Evolutionary conservation across 2,113 vertebrate species (phyloP).

Genomic region (Marcusenius ussheri): DNA sequence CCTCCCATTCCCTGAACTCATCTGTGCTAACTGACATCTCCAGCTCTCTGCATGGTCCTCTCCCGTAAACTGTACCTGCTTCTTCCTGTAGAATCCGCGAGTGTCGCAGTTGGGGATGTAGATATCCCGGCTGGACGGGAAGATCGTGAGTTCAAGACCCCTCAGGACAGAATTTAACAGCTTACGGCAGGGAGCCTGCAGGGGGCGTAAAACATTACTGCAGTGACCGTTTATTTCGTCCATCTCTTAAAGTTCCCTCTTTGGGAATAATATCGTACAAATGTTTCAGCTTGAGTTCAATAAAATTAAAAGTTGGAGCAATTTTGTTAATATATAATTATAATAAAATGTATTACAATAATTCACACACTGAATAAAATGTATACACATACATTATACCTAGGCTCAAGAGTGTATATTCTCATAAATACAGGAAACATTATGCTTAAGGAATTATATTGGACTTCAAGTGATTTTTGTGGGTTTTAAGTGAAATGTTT

Average conservation of each 20-base stretch:
- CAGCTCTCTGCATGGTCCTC: background rate
- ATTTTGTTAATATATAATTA: background rate
- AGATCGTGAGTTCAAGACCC: constrained; percentile 64
- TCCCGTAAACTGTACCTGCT: constrained; percentile 55
- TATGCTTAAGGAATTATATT: background rate
- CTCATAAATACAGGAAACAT: background rate
- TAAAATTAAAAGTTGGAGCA: background rate
- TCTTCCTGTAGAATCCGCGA: constrained; percentile 72
- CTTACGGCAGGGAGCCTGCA: constrained; percentile 68
- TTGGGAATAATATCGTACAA: background rate
- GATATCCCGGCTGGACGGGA: constrained; percentile 68
- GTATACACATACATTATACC: background rate
- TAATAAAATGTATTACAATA: background rate
- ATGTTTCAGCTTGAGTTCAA: background rate
- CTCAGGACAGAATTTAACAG: constrained; percentile 61
- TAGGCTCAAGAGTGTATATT: background rate
- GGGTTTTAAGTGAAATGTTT: background rate
- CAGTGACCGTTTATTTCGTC: background rate
- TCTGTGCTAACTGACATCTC: background rate
- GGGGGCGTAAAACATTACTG: background rate
- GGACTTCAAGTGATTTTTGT: background rate
- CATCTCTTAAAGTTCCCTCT: background rate
- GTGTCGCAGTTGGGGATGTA: constrained; percentile 78
- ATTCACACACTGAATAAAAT: background rate
- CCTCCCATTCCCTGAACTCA: background rate